Base-by-base conservation (phyloP, 2,113 vertebrate genomes). In the Cyprinodon variegatus region DNA sequence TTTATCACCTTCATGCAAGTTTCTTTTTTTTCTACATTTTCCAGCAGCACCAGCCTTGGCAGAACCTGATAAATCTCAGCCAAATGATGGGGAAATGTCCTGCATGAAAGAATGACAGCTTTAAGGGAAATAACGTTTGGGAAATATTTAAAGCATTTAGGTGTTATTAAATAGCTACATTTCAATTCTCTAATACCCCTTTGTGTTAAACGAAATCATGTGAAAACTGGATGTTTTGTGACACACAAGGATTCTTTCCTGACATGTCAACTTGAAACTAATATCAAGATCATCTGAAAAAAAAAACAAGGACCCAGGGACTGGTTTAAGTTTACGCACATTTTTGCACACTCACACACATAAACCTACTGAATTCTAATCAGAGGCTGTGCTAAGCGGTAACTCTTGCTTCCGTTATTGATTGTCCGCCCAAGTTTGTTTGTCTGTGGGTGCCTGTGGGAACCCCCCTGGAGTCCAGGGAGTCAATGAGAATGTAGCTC, bases 371-470 rank as follows among this genome's bases (percentile, higher is more conserved):
- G 87, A 90, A 89, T 92, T 83, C 83, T 92, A 91, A 93, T 91
- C 89, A 91, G 87, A 70, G 66, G 67, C 84, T 69, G 81, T 60
- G 74, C 84, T 68, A 74, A 89, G 83, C 43, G 61, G 81, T 86
- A 90, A 87, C 78, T 78, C 89, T 83, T 88, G 83, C 88, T 89
- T 93, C 90, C 88, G 79, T 62, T 90, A 93, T 93, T 68, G 92
- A 93, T 92, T 74, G 83, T 76, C 88, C 86, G 83, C 83, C 85
- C 81, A 79, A 86, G 87, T 92, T 90, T 92, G 92, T 93, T 92
- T 92, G 91, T 92, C 90, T 92, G 89, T 86, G 70, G 85, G 87
- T 82, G 83, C 89, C 84, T 83, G 61, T 79, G 85, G 83, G 88
- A 88, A 86, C 87, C 79, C 76, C 85, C 73, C 80, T 45, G 83